Base-by-base conservation (phyloP, 2,797 vertebrate genomes). In the Urocyon cinereoargenteus region DNA sequence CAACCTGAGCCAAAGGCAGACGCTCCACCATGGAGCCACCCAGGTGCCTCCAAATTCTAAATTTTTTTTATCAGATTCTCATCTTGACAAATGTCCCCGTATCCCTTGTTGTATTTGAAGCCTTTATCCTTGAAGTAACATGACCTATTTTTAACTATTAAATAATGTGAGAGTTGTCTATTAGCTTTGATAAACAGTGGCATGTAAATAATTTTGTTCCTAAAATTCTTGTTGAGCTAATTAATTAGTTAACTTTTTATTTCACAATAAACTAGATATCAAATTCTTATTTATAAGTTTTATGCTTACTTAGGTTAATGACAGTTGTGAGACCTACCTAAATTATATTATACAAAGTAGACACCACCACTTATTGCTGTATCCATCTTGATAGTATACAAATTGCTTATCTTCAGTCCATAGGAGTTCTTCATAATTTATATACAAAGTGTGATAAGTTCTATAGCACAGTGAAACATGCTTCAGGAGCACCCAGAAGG, bases 101-200 rank as follows among this genome's bases (percentile, higher is more conserved):
- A 34, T 72, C 19, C 19, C 72, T 93, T 90, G 36, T 66, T 86
- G 19, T 81, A 40, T 13, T 93, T 90, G 72, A 66, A 72, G 22
- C 34, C 53, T 93, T 95, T 79, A 51, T 31, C 12, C 14, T 81
- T 66, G n/a, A 94, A 82, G n/a, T 87, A 87, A 82, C 36, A 16
- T 70, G 53, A 68, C 70, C 68, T 3, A 55, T 64, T 92, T 94
- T 87, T 89, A 51, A 85, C 36, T 13, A 40, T 85, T 95, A 57
- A 77, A 28, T 85, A 94, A 64, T n/a, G 19, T 31, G 78, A 40
- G 22, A 5, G 49, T 79, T 96, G 40, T 62, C 18, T n/a, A 70
- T 89, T 79, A 57, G 19, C 57, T 86, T 92, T 92, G 53, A 57
- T 70, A 53, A 83, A 16, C 36, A 89, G 55, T 34, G 51, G 8